These are phyloP conservation scores for Turdus rufiventris DNA, from an alignment of 2,113 vertebrate species.

Conservation along the genomic window DNA sequence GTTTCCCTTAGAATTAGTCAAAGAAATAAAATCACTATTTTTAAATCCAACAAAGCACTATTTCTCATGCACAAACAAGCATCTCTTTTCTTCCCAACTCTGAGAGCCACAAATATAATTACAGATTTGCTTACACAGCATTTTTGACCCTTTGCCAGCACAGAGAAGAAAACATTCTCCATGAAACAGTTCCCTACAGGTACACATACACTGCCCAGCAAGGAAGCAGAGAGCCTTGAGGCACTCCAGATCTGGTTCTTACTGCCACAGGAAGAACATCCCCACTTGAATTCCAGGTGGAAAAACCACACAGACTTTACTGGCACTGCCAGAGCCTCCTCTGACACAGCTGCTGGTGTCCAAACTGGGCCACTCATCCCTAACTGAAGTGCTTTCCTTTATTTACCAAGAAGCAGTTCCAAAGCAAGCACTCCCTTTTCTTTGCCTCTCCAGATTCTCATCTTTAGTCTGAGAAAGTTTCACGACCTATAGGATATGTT, in stretches of 20 bases:
- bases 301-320: background rate
- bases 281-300: background rate
- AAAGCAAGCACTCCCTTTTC: background rate
- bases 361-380: background rate
- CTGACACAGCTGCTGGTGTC: background rate
- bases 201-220: background rate
- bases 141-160: background rate
- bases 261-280: background rate
- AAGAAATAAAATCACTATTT: background rate
- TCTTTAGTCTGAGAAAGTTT: background rate
- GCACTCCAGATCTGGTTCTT: background rate
- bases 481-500: background rate
- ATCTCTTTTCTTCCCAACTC: background rate
- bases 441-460: background rate
- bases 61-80: background rate
- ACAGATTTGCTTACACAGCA: background rate
- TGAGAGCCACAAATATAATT: background rate
- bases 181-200: background rate
- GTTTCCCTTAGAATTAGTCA: background rate
- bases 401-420: background rate
- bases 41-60: background rate
- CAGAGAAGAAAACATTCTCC: background rate
- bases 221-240: background rate
- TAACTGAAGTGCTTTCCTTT: too few species aligned
- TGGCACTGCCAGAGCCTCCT: background rate